Base-by-base conservation (phyloP, 2,797 vertebrate genomes). In the Rhinella marina region DNA sequence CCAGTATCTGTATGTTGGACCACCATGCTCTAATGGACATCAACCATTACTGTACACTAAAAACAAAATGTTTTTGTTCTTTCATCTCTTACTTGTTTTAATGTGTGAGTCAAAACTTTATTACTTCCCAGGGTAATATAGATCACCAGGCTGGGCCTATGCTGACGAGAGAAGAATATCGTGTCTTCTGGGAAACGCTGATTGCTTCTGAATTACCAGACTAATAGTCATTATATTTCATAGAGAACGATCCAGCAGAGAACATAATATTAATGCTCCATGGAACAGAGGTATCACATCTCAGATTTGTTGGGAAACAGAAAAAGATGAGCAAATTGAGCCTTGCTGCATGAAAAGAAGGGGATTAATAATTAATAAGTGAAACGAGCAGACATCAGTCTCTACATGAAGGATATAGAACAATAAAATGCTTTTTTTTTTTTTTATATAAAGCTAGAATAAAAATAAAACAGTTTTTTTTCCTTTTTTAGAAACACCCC, bases 161-260 rank as follows among this genome's bases (percentile, higher is more conserved):
- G 32, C 48, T 88, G 76, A 88, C 25, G 27, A 68, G 72, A 23
- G 61, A 84, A 83, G 75, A 86, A 82, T 16, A 16, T 41, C 83
- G 76, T 82, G 80, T 56, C 88, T 89, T 82, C 80, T 86, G 88
- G 88, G 88, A 85, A 86, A 89, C 59, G 84, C 29, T 70, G 70
- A 86, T 86, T 82, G 84, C 84, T 86, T 68, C 61, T 82, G 88
- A 82, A 89, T 89, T 86, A 89, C 88, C 80, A 89, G 80, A 86
- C 84, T 82, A 70, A 88, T 83, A 82, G 68, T 88, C 88, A 86
- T 89, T 89, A 82, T 86, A 86, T 89, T 88, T 88, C 84, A 88
- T 86, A 81, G 68, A 56, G 79, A 88, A 81, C n/a, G 78, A 88
- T 81, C 88, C 88, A 81, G 72, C 78, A 57, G 78, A 85, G 83